These are phyloP conservation scores for Pseudoatta argentina DNA, from an alignment of 1,140 invertebrate species.

Conservation along the genomic window DNA sequence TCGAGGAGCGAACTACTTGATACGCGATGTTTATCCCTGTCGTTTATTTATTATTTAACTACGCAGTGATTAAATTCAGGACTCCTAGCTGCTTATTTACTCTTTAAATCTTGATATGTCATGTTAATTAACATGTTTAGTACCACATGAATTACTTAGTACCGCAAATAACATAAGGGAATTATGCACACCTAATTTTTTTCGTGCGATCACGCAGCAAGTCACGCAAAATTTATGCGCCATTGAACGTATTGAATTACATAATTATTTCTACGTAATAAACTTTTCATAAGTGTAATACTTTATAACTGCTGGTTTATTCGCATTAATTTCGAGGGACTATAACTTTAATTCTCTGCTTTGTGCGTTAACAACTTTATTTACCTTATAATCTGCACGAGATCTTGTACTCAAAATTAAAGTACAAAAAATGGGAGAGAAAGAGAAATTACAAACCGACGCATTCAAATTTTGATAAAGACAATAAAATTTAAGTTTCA, in stretches of 20 bases:
- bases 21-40: conserved; percentile 11
- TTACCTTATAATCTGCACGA: conserved; percentile 53
- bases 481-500: not conserved
- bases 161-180: conserved; percentile 33
- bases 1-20: conserved; percentile 54
- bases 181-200: conserved; percentile 51
- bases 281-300: conserved; percentile 47
- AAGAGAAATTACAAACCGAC: not conserved
- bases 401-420: conserved; percentile 30
- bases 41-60: conserved; percentile 35
- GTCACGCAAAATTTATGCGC: conserved; percentile 60
- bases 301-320: conserved; percentile 41
- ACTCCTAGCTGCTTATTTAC: not conserved
- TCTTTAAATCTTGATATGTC: conserved; percentile 34
- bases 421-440: conserved; percentile 16
- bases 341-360: conserved; percentile 11
- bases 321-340: conserved; percentile 36
- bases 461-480: conserved; percentile 2
- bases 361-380: conserved; percentile 49
- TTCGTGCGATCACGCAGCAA: conserved; percentile 30
- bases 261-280: conserved; percentile 59
- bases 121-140: conserved; percentile 49
- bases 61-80: conserved; percentile 42
- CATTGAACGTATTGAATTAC: conserved; percentile 49
- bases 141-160: conserved; percentile 16